Evolutionary conservation across 2,113 vertebrate species (phyloP).

Genomic region (Podocnemis expansa): DNA sequence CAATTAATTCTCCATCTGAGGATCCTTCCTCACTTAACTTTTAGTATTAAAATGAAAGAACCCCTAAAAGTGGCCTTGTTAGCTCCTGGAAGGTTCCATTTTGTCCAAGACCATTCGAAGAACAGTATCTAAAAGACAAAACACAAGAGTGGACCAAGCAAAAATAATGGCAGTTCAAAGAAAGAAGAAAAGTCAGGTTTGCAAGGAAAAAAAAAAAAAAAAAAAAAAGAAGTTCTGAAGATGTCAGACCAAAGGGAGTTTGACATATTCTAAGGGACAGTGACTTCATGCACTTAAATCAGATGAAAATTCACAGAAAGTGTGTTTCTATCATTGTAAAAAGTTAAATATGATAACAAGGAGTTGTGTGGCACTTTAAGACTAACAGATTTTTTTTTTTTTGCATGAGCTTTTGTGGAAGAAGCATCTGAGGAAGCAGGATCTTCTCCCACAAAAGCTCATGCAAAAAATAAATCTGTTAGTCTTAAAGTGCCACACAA

Average conservation of each 20-base stretch:
- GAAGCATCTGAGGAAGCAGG: too few relatives aligned
- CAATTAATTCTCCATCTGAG: background rate
- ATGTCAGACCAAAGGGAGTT: background rate
- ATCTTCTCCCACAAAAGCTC: too few relatives aligned
- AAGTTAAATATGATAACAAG: background rate
- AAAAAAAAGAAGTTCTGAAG: background rate
- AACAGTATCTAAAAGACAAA: slow-evolving; percentile 1
- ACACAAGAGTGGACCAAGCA: background rate
- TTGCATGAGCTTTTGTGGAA: too few relatives aligned
- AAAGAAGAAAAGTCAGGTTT: background rate
- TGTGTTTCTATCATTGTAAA: too few relatives aligned
- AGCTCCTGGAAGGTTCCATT: background rate
- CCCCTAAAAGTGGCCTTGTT: background rate
- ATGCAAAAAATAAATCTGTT: too few relatives aligned
- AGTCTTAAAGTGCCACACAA: too few relatives aligned
- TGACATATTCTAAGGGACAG: background rate
- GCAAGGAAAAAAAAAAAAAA: slow-evolving; percentile 34
- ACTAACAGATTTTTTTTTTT: too few relatives aligned
- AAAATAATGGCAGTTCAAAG: background rate
- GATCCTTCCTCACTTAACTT: background rate
- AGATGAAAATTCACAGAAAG: background rate
- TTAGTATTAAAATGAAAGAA: background rate
- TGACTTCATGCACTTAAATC: background rate
- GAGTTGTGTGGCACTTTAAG: background rate
- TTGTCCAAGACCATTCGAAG: background rate